Evolutionary conservation across 23 tunicate species (phyloP).

Genomic region (Aplidium turbinatum): DNA sequence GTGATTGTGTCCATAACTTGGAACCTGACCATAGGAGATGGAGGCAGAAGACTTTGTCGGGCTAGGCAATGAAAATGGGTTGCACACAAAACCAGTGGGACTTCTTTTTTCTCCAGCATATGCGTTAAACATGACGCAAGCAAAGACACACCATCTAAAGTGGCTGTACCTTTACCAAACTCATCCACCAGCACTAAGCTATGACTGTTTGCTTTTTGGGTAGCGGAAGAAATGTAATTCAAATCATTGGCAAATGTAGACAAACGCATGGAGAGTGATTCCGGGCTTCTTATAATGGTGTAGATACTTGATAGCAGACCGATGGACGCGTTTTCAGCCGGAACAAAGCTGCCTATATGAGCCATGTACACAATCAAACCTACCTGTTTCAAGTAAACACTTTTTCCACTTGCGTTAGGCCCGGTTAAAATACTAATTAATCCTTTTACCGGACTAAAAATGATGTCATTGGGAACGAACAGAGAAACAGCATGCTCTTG

Average conservation of each 20-base stretch:
- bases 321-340: constrained; percentile 66
- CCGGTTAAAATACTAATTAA: constrained; percentile 72
- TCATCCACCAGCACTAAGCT: constrained; percentile 79
- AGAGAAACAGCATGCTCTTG: constrained; percentile 69
- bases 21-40: constrained; percentile 28
- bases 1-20: constrained; percentile 65
- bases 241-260: constrained; percentile 81
- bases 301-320: constrained; percentile 50
- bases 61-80: constrained; percentile 75
- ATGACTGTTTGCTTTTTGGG: constrained; percentile 21
- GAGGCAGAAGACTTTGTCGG: constrained; percentile 51
- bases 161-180: constrained; percentile 94
- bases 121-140: constrained; percentile 52
- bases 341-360: constrained; percentile 80
- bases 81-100: constrained; percentile 64
- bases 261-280: constrained; percentile 62
- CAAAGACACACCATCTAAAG: constrained; percentile 73
- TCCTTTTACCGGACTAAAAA: constrained; percentile 36
- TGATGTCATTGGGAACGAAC: constrained; percentile 81
- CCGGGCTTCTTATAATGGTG: constrained; percentile 51
- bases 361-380: constrained; percentile 88
- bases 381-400: constrained; percentile 84
- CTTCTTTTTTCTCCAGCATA: constrained; percentile 40
- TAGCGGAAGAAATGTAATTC: constrained; percentile 49
- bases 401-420: constrained; percentile 96